Evolutionary conservation across 2,797 vertebrate species (phyloP).

Genomic region (Gymnoscopelus braueri): DNA sequence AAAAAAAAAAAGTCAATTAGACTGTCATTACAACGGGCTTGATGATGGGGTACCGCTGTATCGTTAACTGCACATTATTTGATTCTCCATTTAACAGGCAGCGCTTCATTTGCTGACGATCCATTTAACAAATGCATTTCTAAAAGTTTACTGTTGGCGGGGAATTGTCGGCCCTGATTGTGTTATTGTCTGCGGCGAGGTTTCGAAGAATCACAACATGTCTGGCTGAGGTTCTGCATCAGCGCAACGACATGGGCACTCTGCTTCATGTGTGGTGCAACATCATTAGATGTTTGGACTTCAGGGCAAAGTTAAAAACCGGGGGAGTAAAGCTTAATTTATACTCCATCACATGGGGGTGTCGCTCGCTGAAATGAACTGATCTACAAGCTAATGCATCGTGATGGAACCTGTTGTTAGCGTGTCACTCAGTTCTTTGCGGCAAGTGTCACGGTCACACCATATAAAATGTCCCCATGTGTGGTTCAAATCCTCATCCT

Average conservation of each 20-base stretch:
- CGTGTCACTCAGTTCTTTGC: too few relatives aligned
- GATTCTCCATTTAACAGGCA: slow-evolving; percentile 83
- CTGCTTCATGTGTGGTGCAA: neutral
- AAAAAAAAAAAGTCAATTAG: slow-evolving; percentile 82
- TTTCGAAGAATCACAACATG: neutral
- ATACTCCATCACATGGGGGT: too few relatives aligned
- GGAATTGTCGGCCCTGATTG: slow-evolving; percentile 46
- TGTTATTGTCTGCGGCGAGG: slow-evolving; percentile 35
- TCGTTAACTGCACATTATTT: slow-evolving; percentile 82
- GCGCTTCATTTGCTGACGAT: slow-evolving; percentile 82
- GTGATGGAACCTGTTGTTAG: too few relatives aligned
- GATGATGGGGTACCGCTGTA: slow-evolving; percentile 81
- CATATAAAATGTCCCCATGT: too few relatives aligned
- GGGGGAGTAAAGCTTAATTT: too few relatives aligned
- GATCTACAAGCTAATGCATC: too few relatives aligned
- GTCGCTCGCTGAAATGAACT: too few relatives aligned
- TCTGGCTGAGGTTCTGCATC: slow-evolving; percentile 8
- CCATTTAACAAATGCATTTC: slow-evolving; percentile 78
- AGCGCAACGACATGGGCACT: slow-evolving; percentile 27
- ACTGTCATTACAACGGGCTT: slow-evolving; percentile 77
- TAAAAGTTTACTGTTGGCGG: slow-evolving; percentile 70
- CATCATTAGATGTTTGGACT: too few relatives aligned
- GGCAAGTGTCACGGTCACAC: too few relatives aligned
- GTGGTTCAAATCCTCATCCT: too few relatives aligned
- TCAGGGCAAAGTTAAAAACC: too few relatives aligned